Evolutionary conservation across 2,113 vertebrate species (phyloP).

Genomic region (Prietella phreatophila): DNA sequence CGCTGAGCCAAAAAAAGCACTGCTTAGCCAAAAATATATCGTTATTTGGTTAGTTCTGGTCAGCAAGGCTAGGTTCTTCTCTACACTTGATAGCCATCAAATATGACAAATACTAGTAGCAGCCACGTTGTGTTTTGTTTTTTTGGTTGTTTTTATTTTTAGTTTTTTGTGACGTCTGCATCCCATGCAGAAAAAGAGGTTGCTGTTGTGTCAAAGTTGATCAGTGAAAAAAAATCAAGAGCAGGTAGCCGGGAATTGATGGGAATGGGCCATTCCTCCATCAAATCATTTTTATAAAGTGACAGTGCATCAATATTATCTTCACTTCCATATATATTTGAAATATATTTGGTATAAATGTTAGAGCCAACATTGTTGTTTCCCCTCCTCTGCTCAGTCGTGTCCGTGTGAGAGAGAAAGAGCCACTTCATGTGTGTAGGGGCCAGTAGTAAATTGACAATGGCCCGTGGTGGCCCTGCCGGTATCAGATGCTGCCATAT

Average conservation of each 20-base stretch:
- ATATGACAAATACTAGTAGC: background rate
- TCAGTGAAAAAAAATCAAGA: background rate
- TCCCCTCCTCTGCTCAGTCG: background rate
- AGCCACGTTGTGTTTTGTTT: background rate
- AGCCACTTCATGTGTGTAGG: background rate
- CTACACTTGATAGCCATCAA: background rate
- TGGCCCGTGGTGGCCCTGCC: conserved; percentile 5
- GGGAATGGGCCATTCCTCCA: background rate
- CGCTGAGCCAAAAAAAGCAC: background rate
- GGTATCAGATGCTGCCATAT: conserved; percentile 29
- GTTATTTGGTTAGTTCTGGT: background rate
- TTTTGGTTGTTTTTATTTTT: background rate
- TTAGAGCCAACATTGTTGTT: background rate
- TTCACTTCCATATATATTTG: background rate
- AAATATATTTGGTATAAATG: background rate
- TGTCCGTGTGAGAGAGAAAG: background rate
- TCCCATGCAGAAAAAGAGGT: background rate
- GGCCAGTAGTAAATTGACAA: conserved; percentile 16
- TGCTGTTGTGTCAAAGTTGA: background rate
- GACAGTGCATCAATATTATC: background rate
- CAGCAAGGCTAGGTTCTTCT: background rate
- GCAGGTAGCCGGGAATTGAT: background rate
- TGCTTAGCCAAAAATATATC: background rate
- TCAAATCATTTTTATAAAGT: background rate
- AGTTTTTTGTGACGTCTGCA: background rate